Evolutionary conservation across 2,888 invertebrate species (phyloP), one percentile per base, ranked within the genome.

Genomic region (Mesodorylaimus sp.): DNA sequence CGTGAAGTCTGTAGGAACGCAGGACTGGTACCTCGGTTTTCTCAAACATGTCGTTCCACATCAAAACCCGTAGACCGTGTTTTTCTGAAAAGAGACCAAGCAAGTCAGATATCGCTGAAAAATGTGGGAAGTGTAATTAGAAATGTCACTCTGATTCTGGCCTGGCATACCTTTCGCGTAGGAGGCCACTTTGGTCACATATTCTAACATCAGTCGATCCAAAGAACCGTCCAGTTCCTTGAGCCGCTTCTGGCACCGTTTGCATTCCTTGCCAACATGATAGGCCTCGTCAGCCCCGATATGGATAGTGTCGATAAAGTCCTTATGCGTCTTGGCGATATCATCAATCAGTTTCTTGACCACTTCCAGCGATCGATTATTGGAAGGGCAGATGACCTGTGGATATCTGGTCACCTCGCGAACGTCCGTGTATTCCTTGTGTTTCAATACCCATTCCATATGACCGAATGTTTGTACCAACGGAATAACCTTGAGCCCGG

Each of bases 391-490:
- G 19, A 83, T 71, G 0, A 78, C 78, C 61, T 70, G 69, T 73
- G 71, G 68, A 58, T 75, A 76, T 32, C 67, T 62, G 0, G 66
- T 63, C 0, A 75, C 70, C 68, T 84, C 85, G 56, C 83, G 69
- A 46, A 81, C 69, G 50, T 77, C 72, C 51, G 72, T 69, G 60
- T 76, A 81, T 50, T 78, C 71, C 27, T 75, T 65, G 23, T 80
- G 70, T 61, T 86, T 86, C 45, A 86, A 69, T 0, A 79, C 74
- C 69, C 79, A 81, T 66, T 85, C 84, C 69, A 86, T 69, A 63
- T 86, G 85, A 0, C 83, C 85, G 65, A 84, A 84, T 0, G 83
- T 82, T 69, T 83, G 85, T n/a, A 86, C 70, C 47, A 86, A 67
- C 0, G 85, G 85, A 57, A 85, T 81, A 0, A 81, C 76, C 54